Percentiles rank a stretch among this genome's conserved stretches.
phyloP scores from a whole-genome alignment of 1,140 invertebrate species.

The Hypothenemus hampei region DNA sequence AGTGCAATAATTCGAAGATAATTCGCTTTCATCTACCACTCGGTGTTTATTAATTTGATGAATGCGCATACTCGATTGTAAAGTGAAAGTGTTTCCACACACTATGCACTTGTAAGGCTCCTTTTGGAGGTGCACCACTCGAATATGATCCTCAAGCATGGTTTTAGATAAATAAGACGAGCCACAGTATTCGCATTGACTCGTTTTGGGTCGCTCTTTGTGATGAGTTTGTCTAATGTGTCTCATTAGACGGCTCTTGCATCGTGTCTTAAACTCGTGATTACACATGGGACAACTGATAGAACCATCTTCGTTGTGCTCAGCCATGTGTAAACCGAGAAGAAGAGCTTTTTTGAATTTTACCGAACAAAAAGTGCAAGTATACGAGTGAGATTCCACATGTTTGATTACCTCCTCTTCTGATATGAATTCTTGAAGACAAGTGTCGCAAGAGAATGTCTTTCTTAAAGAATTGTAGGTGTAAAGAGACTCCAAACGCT shows the following conservation, averaged over 20 bases:
- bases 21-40: slow-evolving; percentile 20
- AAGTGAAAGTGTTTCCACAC: slow-evolving; percentile 17
- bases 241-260: slow-evolving; percentile 22
- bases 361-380: slow-evolving; percentile 22
- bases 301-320: slow-evolving; percentile 17
- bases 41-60: slow-evolving; percentile 26
- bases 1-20: slow-evolving; percentile 21
- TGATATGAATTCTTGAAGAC: slow-evolving; percentile 17
- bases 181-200: slow-evolving; percentile 35
- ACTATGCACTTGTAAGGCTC: slow-evolving; percentile 25
- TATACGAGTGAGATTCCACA: slow-evolving; percentile 18
- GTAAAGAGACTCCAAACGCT: slow-evolving; percentile 4
- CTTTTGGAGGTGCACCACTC: slow-evolving; percentile 18
- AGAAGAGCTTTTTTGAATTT: slow-evolving; percentile 26
- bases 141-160: slow-evolving; percentile 23
- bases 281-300: slow-evolving; percentile 31
- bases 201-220: slow-evolving; percentile 31
- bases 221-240: slow-evolving; percentile 34
- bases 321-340: slow-evolving; percentile 27
- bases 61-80: slow-evolving; percentile 22
- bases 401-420: slow-evolving; percentile 38
- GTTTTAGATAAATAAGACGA: slow-evolving; percentile 19
- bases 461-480: slow-evolving; percentile 12
- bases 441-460: slow-evolving; percentile 26
- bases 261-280: slow-evolving; percentile 22